phyloP scores from a whole-genome alignment of 2,113 vertebrate genomes.

The Deroptyus accipitrinus region DNA sequence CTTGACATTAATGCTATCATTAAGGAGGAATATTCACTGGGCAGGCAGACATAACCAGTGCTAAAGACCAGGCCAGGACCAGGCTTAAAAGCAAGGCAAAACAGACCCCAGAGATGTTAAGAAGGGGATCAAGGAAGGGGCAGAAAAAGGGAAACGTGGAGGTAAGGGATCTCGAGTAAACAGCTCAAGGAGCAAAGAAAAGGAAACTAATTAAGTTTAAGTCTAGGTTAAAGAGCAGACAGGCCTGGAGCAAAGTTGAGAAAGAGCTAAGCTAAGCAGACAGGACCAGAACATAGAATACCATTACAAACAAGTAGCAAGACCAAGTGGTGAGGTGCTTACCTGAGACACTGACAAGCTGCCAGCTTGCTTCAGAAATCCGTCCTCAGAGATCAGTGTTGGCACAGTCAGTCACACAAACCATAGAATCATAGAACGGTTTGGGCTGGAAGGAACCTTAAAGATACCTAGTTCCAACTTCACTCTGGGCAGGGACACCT shows the following conservation, averaged over 20 bases:
- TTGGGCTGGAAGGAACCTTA: neutral
- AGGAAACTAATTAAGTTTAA: neutral
- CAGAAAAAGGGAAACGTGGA: neutral
- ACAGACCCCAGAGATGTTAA: neutral
- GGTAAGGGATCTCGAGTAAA: neutral
- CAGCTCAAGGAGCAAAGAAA: neutral
- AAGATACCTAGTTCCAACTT: neutral
- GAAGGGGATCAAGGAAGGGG: neutral
- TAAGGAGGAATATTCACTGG: neutral
- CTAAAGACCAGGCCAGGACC: neutral
- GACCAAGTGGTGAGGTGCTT: neutral
- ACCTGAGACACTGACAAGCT: neutral
- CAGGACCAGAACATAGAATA: neutral
- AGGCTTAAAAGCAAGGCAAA: neutral
- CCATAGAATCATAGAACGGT: neutral
- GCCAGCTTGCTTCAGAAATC: neutral
- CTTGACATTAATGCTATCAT: neutral
- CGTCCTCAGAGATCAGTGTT: neutral
- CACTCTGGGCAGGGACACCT: neutral
- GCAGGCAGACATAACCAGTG: neutral
- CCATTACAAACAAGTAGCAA: neutral
- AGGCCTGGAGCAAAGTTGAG: neutral
- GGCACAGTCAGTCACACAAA: neutral
- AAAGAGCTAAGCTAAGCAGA: neutral
- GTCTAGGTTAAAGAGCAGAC: neutral